phyloP scores from a whole-genome alignment of 2,888 invertebrate genomes.

The Lymantria dispar region DNA sequence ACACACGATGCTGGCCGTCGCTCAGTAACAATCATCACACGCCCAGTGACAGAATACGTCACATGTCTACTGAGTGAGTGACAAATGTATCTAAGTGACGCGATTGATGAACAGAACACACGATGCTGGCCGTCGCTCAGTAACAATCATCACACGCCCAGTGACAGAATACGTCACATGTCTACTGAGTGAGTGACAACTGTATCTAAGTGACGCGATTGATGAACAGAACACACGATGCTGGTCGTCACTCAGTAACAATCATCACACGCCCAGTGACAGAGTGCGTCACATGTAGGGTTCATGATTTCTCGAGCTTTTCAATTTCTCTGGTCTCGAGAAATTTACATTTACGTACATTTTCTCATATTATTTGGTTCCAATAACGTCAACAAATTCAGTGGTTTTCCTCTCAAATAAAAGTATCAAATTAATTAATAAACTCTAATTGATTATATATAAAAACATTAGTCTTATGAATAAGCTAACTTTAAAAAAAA shows the following conservation, averaged over 20 bases:
- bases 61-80: constrained; percentile 9
- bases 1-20: background rate
- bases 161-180: background rate
- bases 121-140: background rate
- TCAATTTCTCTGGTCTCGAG: too few relatives aligned
- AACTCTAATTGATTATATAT: too few relatives aligned
- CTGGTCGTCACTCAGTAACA: constrained; percentile 4
- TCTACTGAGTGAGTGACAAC: constrained; percentile 14
- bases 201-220: background rate
- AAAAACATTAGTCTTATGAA: too few relatives aligned
- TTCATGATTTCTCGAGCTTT: too few relatives aligned
- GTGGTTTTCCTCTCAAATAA: too few relatives aligned
- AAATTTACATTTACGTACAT: too few relatives aligned
- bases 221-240: background rate
- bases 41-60: background rate
- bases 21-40: background rate
- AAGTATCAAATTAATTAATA: too few relatives aligned
- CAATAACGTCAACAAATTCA: too few relatives aligned
- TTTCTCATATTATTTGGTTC: too few relatives aligned
- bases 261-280: constrained; percentile 18
- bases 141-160: constrained; percentile 6
- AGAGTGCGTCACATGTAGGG: constrained; percentile 9
- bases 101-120: constrained; percentile 19
- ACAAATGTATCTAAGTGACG: constrained; percentile 11
- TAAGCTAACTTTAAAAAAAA: too few relatives aligned